Evolutionary conservation across 2,888 invertebrate genomes (phyloP).

Genomic region (Carabus problematicus): DNA sequence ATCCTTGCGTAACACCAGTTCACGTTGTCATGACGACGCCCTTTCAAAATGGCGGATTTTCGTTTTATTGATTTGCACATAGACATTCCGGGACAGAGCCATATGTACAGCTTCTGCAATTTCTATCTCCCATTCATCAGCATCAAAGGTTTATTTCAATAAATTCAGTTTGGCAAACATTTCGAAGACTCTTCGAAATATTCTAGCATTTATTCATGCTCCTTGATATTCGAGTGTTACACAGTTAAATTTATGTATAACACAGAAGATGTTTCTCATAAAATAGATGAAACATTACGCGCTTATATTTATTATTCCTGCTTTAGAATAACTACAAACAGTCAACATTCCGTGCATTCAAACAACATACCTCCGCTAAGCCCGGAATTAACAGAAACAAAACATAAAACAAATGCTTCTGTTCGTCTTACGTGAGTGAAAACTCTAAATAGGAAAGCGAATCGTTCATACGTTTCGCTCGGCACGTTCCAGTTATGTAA

Average conservation of each 20-base stretch:
- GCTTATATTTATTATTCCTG: no score
- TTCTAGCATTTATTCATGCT: no score
- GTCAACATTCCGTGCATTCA: neutral
- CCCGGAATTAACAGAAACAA: neutral
- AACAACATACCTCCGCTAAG: slow-evolving; percentile 4
- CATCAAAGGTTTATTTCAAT: no score
- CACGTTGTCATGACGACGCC: slow-evolving; percentile 45
- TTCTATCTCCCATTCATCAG: no score
- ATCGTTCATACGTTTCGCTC: neutral
- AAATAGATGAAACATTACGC: no score
- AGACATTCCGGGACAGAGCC: slow-evolving; percentile 18
- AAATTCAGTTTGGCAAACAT: no score
- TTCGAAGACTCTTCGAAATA: no score
- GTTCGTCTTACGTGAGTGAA: neutral
- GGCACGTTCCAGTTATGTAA: slow-evolving; percentile 10
- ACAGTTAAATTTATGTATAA: no score
- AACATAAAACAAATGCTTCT: neutral
- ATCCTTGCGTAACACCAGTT: slow-evolving; percentile 40
- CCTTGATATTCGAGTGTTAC: no score
- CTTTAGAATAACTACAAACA: neutral
- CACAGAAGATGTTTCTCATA: no score
- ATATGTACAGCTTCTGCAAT: neutral
- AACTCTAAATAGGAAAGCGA: slow-evolving; percentile 5
- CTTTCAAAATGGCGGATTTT: slow-evolving; percentile 46
- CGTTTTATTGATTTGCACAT: slow-evolving; percentile 44